Conservation (phyloP, 2,113 vertebrate species). For the Bubalus kerabau region DNA sequence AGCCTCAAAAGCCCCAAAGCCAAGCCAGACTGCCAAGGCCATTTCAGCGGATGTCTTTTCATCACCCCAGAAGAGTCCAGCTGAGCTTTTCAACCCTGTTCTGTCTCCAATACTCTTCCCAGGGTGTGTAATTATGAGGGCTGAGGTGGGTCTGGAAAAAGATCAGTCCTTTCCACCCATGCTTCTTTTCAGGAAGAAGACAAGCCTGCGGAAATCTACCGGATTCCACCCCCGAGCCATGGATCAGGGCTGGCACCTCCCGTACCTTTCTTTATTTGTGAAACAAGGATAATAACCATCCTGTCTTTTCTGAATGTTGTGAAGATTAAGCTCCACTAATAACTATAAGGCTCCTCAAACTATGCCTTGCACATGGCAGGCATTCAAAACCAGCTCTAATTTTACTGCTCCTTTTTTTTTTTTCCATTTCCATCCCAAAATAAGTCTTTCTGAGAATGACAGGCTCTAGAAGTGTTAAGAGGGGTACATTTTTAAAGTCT, state of each 20-base stretch:
- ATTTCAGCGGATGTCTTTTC: background rate
- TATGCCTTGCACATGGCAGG: background rate
- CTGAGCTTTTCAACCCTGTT: background rate
- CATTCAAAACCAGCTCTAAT: background rate
- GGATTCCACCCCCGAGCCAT: fast-evolving
- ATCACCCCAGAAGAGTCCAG: background rate
- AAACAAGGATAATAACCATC: background rate
- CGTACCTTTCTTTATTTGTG: background rate
- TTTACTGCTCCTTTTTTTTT: background rate
- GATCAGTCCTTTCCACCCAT: background rate
- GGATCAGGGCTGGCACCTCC: too few relatives aligned
- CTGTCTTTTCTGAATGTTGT: background rate
- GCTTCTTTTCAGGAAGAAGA: background rate
- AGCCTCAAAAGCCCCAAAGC: background rate
- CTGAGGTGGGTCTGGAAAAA: background rate
- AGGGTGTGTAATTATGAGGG: background rate
- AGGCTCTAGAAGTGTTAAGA: background rate
- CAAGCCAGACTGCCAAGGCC: background rate
- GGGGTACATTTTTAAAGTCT: background rate
- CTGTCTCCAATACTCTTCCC: background rate
- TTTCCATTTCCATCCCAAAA: background rate
- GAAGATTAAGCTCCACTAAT: background rate
- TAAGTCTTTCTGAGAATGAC: background rate
- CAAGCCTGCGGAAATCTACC: background rate
- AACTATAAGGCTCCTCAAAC: background rate